A percentile compares a stretch with the other conserved stretches of the same genome.
These are phyloP conservation scores for Dendroctonus ponderosae DNA, from an alignment of 1,140 invertebrate genomes.

Conservation along the genomic window DNA sequence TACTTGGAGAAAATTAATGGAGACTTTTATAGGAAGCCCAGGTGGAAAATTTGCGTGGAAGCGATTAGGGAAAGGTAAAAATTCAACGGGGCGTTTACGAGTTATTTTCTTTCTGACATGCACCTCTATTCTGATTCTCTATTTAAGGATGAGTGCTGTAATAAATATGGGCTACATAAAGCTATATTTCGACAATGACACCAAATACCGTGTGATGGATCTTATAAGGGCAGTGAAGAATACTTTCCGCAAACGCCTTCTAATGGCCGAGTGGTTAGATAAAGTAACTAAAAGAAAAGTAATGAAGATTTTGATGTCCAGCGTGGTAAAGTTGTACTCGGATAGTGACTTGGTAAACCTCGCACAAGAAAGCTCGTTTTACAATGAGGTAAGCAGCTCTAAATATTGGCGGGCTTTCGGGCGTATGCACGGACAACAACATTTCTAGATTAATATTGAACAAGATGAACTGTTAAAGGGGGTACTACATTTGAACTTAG, in stretches of 20 bases:
- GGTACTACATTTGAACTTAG: conserved; percentile 71
- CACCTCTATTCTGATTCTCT: neutral
- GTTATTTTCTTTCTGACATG: neutral
- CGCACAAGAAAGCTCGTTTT: conserved; percentile 17
- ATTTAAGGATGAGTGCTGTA: conserved; percentile 35
- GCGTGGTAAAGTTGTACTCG: conserved; percentile 79
- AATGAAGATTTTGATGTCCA: conserved; percentile 72
- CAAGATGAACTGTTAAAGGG: conserved; percentile 70
- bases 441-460: conserved; percentile 64
- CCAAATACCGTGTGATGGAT: conserved; percentile 23
- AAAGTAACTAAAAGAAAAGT: conserved; percentile 69
- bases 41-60: conserved; percentile 37
- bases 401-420: neutral
- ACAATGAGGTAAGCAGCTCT: conserved; percentile 20
- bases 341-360: conserved; percentile 75
- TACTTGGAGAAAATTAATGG: conserved; percentile 35
- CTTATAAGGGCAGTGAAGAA: conserved; percentile 40
- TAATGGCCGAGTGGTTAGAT: conserved; percentile 39
- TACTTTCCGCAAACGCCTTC: conserved; percentile 35
- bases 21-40: conserved; percentile 26
- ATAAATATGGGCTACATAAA: conserved; percentile 67
- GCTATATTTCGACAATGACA: conserved; percentile 64
- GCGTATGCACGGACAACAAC: neutral
- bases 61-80: conserved; percentile 34
- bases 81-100: neutral